Base-by-base conservation (phyloP, 2,888 invertebrate genomes). In the Mechanitis mazaeus region DNA sequence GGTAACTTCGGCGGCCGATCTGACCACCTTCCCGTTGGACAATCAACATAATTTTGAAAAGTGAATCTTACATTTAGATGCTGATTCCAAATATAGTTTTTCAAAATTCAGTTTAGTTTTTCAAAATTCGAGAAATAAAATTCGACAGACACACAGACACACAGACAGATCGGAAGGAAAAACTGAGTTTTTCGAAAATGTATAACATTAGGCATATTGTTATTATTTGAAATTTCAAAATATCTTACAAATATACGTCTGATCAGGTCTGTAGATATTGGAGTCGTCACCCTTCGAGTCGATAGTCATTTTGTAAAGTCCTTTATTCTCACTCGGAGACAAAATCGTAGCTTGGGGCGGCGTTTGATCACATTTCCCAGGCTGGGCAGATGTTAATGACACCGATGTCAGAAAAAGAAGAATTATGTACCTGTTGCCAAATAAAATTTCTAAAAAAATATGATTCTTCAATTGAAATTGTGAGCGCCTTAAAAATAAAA, bases 161-260 rank as follows among this genome's bases (percentile, higher is more conserved):
- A 20, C 20, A 20, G 20, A 20, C 20, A 20, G 20, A 20, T 20
- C 20, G 20, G 20, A 20, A 20, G 20, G 20, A 20, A 20, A 20
- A 20, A 20, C 20, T 20, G 20, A 20, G 20, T 20, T 20, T 20
- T 0, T 20, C 20, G 20, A 20, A 20, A 20, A 20, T 20, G 20
- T 20, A 20, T 20, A 35, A 35, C 35, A 35, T 35, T 35, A 35
- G 1, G 35, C 35, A 35, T 5, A 42, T 58, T n/a, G 59, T n/a
- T 45, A 42, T 9, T 47, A 56, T n/a, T 56, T 12, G 0, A 47
- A 56, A 60, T 53, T 47, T 31, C 5, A 28, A 42, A 55, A 20
- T 9, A 56, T 69, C 88, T 80, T 77, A 89, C 89, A 77, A 64
- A 84, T 81, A 68, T 89, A 89, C 5, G 88, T 87, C 69, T 89